Conservation (phyloP, 2,113 vertebrate species). For the Forbesichthys papilliferus region DNA sequence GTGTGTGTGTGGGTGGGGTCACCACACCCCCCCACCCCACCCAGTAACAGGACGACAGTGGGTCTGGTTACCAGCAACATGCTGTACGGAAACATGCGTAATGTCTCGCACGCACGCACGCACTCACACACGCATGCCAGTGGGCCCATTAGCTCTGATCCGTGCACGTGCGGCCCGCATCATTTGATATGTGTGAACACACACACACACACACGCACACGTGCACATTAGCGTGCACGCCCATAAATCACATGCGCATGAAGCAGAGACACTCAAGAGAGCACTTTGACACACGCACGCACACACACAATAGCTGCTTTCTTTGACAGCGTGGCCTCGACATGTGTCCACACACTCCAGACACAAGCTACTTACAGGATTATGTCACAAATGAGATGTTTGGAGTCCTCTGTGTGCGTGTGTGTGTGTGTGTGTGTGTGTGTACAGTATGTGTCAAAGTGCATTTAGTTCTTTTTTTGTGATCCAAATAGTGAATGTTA, state of each 20-base stretch:
- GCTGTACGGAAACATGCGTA: too few species aligned
- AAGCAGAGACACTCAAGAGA: slow-evolving; percentile 2
- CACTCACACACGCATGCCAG: not conserved
- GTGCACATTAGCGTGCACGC: slow-evolving; percentile 12
- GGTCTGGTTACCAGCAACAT: slow-evolving; percentile 76
- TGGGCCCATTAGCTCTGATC: not conserved
- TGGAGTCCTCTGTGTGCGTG: slow-evolving; percentile 9
- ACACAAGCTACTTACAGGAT: slow-evolving; percentile 53
- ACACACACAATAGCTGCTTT: slow-evolving; percentile 84
- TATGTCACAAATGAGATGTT: slow-evolving; percentile 61
- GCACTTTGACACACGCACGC: slow-evolving; percentile 46
- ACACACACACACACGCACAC: slow-evolving; percentile 45
- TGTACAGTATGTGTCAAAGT: slow-evolving; percentile 4
- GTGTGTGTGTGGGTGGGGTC: slow-evolving; percentile 25
- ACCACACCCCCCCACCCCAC: slow-evolving; percentile 54
- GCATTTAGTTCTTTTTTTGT: not conserved
- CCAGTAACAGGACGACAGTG: slow-evolving; percentile 70
- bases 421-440: slow-evolving; percentile 8
- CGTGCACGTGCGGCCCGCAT: not conserved
- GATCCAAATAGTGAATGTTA: too few species aligned
- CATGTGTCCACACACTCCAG: slow-evolving; percentile 55
- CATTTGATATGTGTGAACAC: not conserved
- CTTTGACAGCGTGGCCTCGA: slow-evolving; percentile 77
- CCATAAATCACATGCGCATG: not conserved
- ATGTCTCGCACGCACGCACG: not conserved